Evolutionary conservation across 2,797 vertebrate genomes (phyloP).

Genomic region (Poeciliopsis presidionis): DNA sequence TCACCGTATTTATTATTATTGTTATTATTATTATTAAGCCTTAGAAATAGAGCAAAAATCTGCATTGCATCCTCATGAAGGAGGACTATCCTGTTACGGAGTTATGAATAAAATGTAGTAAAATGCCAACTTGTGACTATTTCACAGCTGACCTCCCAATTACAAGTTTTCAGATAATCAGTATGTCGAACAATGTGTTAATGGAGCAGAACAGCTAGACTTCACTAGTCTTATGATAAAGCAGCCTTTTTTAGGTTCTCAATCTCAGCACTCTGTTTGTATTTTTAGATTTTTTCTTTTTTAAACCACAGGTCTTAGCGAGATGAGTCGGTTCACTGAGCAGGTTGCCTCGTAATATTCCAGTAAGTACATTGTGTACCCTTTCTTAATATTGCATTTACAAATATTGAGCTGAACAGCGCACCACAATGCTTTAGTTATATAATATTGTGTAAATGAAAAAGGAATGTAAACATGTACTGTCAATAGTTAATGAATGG

Average conservation of each 20-base stretch:
- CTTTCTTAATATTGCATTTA: constrained; percentile 90
- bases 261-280: constrained; percentile 64
- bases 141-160: constrained; percentile 64
- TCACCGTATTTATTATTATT: constrained; percentile 82
- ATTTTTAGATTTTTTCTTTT: constrained; percentile 59
- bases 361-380: constrained; percentile 85
- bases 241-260: constrained; percentile 62
- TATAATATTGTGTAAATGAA: constrained; percentile 98
- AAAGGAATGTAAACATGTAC: constrained; percentile 99
- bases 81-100: constrained; percentile 52
- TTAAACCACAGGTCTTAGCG: constrained; percentile 74
- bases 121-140: constrained; percentile 59
- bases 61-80: constrained; percentile 69
- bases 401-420: constrained; percentile 89
- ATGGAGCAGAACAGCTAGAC: constrained; percentile 48
- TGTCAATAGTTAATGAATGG: constrained; percentile 97
- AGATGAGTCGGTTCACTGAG: constrained; percentile 78
- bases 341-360: constrained; percentile 80
- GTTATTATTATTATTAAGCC: constrained; percentile 69
- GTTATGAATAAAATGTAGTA: constrained; percentile 69
- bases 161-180: constrained; percentile 65
- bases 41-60: constrained; percentile 70
- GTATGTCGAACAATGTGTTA: constrained; percentile 55
- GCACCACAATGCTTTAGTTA: constrained; percentile 92
- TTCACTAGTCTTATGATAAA: constrained; percentile 65